Evolutionary conservation across 1,140 invertebrate species (phyloP).

Genomic region (Linepithema humile): DNA sequence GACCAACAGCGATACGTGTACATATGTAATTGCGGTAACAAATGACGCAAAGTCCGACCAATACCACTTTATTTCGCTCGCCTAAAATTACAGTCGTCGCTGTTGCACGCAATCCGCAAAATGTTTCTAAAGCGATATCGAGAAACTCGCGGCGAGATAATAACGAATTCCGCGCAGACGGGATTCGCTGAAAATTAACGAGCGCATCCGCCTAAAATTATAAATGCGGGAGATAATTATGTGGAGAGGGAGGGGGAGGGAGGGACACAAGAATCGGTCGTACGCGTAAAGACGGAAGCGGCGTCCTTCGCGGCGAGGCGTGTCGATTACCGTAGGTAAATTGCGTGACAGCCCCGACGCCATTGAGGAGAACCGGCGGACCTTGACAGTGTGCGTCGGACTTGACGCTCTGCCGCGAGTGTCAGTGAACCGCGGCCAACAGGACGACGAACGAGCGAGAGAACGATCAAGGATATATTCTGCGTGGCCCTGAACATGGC

Average conservation of each 20-base stretch:
- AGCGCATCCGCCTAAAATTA: conserved; percentile 16
- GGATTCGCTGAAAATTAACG: neutral
- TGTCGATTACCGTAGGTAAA: conserved; percentile 75
- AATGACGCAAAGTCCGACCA: neutral
- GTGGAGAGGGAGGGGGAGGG: too few relatives aligned
- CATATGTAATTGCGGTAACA: neutral
- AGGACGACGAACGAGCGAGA: conserved; percentile 58
- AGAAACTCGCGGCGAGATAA: neutral
- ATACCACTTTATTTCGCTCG: neutral
- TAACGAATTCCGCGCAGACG: neutral
- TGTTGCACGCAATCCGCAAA: neutral
- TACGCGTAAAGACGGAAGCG: conserved; percentile 36
- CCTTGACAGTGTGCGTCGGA: conserved; percentile 74
- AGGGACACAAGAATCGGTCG: neutral
- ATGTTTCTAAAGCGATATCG: neutral
- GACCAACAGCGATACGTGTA: neutral
- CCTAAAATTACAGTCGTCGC: conserved; percentile 6
- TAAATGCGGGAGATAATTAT: conserved; percentile 17
- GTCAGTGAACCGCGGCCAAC: conserved; percentile 74
- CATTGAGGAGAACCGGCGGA: conserved; percentile 75
- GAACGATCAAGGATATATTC: conserved; percentile 69
- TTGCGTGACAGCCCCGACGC: conserved; percentile 71
- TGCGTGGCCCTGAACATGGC: conserved; percentile 12
- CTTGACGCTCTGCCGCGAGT: conserved; percentile 64
- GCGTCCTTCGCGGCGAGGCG: conserved; percentile 68